A percentile compares a stretch with the other conserved stretches of the same genome.
phyloP scores from a whole-genome alignment of 2,888 invertebrate genomes.

The Coelinius sp. region DNA sequence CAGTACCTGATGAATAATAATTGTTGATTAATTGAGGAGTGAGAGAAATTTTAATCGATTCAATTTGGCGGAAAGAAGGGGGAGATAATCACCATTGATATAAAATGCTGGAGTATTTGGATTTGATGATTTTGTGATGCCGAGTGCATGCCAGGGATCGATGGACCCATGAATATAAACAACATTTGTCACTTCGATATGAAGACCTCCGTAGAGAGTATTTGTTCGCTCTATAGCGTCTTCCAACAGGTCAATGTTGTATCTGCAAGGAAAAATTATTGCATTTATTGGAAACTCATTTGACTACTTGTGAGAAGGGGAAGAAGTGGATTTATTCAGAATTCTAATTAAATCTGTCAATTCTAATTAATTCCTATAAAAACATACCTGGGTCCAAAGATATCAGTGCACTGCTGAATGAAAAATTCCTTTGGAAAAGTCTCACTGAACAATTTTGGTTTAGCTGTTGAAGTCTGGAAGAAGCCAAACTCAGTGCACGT shows the following conservation, averaged over 20 bases:
- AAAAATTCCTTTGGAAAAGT: slow-evolving; percentile 84
- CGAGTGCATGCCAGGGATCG: slow-evolving; percentile 91
- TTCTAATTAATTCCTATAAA: slow-evolving; percentile 3
- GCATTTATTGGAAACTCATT: not conserved
- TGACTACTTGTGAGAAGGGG: not conserved
- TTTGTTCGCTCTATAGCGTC: slow-evolving; percentile 82
- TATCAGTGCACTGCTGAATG: slow-evolving; percentile 84
- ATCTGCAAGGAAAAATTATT: slow-evolving; percentile 69
- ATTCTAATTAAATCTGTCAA: no score
- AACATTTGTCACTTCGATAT: slow-evolving; percentile 80
- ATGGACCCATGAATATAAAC: slow-evolving; percentile 91
- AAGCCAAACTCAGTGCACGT: slow-evolving; percentile 97
- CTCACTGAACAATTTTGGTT: slow-evolving; percentile 80
- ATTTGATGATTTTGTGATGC: slow-evolving; percentile 76
- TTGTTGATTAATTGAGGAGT: not conserved
- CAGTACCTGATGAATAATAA: slow-evolving; percentile 79
- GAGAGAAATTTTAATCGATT: no score
- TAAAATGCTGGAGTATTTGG: slow-evolving; percentile 79
- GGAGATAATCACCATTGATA: slow-evolving; percentile 77
- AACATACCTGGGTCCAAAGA: slow-evolving; percentile 82
- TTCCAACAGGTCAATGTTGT: slow-evolving; percentile 76
- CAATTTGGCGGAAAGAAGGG: not conserved
- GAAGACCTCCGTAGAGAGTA: slow-evolving; percentile 82
- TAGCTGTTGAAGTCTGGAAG: slow-evolving; percentile 87
- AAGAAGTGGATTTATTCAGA: no score